phyloP scores from a whole-genome alignment of 2,113 vertebrate species.

The Chrysemys picta region DNA sequence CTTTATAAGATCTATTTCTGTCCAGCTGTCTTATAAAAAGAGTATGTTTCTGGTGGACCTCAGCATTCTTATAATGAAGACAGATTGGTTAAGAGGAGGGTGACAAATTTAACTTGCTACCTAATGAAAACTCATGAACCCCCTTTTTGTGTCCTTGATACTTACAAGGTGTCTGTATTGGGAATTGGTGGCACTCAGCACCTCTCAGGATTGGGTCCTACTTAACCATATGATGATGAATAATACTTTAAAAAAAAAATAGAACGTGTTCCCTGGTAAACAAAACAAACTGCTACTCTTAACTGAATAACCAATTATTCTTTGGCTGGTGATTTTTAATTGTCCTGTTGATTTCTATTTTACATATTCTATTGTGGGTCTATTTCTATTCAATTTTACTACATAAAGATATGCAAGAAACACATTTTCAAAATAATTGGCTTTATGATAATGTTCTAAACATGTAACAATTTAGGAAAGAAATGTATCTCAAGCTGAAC shows the following conservation, averaged over 20 bases:
- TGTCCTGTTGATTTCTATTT: neutral
- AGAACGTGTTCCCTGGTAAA: neutral
- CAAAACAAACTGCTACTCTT: neutral
- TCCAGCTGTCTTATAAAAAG: neutral
- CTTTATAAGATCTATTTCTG: neutral
- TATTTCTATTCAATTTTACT: neutral
- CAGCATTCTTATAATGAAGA: neutral
- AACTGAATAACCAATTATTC: neutral
- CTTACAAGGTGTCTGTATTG: neutral
- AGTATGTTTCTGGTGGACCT: neutral
- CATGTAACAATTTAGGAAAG: neutral
- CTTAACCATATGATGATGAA: neutral
- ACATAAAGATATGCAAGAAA: neutral
- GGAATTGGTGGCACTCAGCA: neutral
- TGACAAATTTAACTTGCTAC: constrained; percentile 1
- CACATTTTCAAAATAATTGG: neutral
- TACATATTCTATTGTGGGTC: neutral
- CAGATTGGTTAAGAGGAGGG: neutral
- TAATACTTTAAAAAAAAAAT: neutral
- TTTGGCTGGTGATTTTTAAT: neutral
- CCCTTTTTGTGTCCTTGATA: neutral
- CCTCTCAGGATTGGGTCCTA: neutral
- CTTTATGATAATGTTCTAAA: neutral
- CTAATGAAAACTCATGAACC: neutral
- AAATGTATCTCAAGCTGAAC: neutral